Percentiles rank a stretch among this genome's conserved stretches.
Evolutionary conservation across 2,888 invertebrate genomes (phyloP).

Genomic region (Sicus ferrugineus): DNA sequence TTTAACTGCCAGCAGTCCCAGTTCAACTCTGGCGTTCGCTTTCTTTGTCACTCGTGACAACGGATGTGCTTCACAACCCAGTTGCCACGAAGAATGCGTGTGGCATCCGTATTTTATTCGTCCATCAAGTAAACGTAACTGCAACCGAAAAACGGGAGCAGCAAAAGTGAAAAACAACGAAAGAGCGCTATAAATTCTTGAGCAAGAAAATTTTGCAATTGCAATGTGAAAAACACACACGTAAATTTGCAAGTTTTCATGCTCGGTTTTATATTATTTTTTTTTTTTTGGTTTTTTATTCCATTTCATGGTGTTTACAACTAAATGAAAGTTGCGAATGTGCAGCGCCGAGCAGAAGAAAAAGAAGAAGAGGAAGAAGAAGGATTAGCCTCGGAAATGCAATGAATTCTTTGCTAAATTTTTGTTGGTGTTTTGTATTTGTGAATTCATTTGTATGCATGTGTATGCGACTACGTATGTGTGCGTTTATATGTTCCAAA

Average conservation of each 20-base stretch:
- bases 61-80: constrained; percentile 57
- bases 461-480: constrained; percentile 29
- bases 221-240: constrained; percentile 51
- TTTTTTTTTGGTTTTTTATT: constrained; percentile 30
- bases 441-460: too few relatives aligned
- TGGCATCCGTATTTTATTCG: constrained; percentile 39
- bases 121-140: constrained; percentile 51
- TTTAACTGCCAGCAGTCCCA: too few relatives aligned
- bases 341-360: neutral
- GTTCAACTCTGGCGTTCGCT: too few relatives aligned
- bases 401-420: constrained; percentile 10
- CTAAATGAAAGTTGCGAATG: constrained; percentile 20
- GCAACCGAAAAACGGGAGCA: constrained; percentile 41
- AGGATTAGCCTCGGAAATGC: neutral
- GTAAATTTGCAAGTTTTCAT: neutral
- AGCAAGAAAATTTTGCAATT: constrained; percentile 40
- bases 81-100: constrained; percentile 42
- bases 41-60: too few relatives aligned
- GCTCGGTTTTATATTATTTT: constrained; percentile 49
- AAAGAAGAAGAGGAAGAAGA: neutral
- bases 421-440: constrained; percentile 15
- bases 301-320: constrained; percentile 33
- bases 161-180: constrained; percentile 2
- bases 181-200: neutral
- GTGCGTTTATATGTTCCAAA: too few relatives aligned